phyloP scores from a whole-genome alignment of 2,113 vertebrate genomes.

The Poecile atricapillus region DNA sequence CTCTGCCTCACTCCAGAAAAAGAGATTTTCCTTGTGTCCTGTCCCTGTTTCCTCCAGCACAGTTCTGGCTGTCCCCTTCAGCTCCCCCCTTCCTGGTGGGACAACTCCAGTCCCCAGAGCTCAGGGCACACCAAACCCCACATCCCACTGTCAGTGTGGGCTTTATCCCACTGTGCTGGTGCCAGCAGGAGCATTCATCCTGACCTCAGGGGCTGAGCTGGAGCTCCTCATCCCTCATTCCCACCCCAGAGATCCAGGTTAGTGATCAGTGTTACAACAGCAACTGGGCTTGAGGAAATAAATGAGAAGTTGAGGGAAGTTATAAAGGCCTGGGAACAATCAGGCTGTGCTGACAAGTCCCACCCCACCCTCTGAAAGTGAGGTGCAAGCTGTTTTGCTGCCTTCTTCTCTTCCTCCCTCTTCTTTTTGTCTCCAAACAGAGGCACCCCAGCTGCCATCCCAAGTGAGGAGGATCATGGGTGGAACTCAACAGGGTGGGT shows the following conservation, averaged over 20 bases:
- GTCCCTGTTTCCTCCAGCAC: background rate
- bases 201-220: background rate
- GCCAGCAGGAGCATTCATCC: background rate
- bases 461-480: background rate
- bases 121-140: background rate
- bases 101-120: background rate
- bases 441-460: background rate
- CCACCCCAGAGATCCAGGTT: background rate
- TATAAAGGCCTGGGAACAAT: background rate
- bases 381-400: background rate
- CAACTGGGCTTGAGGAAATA: background rate
- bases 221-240: background rate
- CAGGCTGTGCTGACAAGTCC: background rate
- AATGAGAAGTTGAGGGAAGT: background rate
- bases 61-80: background rate
- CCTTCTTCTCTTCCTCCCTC: background rate
- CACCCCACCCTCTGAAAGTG: background rate
- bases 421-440: background rate
- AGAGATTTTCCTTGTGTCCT: background rate
- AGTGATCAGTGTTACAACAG: background rate
- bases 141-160: rapidly evolving
- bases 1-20: background rate
- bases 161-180: background rate
- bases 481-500: background rate
- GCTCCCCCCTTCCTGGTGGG: background rate